These are phyloP conservation scores for Mastigias papua DNA, from an alignment of 30 jellyfish, hydroid and myxozoan genomes.

Conservation along the genomic window DNA sequence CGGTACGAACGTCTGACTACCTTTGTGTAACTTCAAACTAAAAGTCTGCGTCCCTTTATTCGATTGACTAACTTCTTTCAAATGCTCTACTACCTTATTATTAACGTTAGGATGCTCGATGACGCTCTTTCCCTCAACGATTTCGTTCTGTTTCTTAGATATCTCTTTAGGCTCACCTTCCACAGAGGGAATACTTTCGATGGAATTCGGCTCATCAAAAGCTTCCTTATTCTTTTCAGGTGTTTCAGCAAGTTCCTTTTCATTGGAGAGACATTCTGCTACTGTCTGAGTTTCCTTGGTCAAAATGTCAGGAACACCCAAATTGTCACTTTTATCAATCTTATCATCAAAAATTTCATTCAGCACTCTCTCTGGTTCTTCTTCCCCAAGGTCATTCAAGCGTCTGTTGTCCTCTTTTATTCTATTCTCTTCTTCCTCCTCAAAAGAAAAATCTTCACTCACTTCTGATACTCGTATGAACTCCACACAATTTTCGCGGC, in stretches of 20 bases:
- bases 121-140: neutral
- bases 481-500: constrained; percentile 55
- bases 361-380: neutral
- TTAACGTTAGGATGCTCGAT: neutral
- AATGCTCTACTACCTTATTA: neutral
- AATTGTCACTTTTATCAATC: neutral
- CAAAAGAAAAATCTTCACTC: constrained; percentile 57
- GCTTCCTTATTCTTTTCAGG: neutral
- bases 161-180: neutral
- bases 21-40: constrained; percentile 15
- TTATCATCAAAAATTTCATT: neutral
- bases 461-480: constrained; percentile 56
- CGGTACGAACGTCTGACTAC: constrained; percentile 64
- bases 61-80: neutral
- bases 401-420: neutral
- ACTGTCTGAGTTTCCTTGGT: neutral
- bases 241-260: neutral
- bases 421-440: constrained; percentile 30
- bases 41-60: constrained; percentile 24
- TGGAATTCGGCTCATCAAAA: neutral
- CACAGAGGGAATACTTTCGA: neutral
- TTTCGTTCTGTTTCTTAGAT: neutral
- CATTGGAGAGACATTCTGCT: neutral
- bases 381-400: neutral
- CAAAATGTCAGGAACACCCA: too few relatives aligned